These are phyloP conservation scores for Proterorhinus semilunaris DNA, from an alignment of 2,113 vertebrate genomes.

Conservation along the genomic window DNA sequence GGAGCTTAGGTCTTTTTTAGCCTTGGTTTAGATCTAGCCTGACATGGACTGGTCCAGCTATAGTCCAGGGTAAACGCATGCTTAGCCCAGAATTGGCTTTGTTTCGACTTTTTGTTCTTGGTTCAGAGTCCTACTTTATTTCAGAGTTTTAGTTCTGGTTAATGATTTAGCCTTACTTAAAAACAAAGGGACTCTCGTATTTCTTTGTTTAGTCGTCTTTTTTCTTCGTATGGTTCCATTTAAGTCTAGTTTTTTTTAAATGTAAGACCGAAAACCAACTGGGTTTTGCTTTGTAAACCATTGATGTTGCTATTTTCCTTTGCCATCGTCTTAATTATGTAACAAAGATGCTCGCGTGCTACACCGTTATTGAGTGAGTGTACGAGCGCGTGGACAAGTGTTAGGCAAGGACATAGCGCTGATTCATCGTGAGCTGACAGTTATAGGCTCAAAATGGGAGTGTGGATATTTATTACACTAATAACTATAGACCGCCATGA, in stretches of 20 bases:
- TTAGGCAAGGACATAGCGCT: constrained; percentile 36
- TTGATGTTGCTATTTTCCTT: not conserved
- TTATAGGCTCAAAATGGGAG: constrained; percentile 29
- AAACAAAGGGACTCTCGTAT: not conserved
- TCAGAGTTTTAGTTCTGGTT: not conserved
- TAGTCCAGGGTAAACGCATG: not conserved
- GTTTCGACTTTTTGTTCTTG: not conserved
- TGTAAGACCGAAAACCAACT: not conserved
- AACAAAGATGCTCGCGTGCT: constrained; percentile 14
- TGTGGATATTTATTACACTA: constrained; percentile 28
- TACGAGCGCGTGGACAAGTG: constrained; percentile 25
- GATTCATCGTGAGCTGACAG: constrained; percentile 47
- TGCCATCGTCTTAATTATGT: constrained; percentile 17
- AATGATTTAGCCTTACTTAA: not conserved
- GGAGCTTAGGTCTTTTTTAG: not conserved
- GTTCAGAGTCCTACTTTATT: not conserved
- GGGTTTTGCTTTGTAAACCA: not conserved
- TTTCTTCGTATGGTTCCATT: not conserved
- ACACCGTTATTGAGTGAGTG: constrained; percentile 21
- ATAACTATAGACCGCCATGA: constrained; percentile 11
- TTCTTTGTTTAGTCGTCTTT: not conserved
- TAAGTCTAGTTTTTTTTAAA: not conserved
- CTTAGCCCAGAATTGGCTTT: too few species aligned
- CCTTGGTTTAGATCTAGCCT: not conserved
- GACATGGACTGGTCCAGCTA: not conserved